Evolutionary conservation across 2,888 invertebrate genomes (phyloP).

Genomic region (Pyrrhosoma nymphula): DNA sequence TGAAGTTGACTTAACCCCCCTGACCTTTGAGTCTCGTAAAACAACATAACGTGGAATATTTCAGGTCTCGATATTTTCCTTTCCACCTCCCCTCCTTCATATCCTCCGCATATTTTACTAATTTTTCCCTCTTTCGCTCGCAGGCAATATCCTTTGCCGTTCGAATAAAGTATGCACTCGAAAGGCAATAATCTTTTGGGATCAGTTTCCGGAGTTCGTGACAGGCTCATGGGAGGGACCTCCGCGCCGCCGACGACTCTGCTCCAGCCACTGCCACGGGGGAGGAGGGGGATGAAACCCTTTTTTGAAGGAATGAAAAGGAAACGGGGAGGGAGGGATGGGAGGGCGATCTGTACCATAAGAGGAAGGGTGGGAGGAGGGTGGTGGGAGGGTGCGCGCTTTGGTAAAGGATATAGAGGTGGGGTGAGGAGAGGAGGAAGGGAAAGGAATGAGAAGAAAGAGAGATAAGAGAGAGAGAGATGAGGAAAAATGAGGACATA

Average conservation of each 20-base stretch:
- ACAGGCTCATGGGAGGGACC: neutral
- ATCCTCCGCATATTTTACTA: neutral
- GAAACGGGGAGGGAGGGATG: neutral
- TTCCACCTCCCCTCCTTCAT: neutral
- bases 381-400: neutral
- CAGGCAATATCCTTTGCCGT: neutral
- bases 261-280: neutral
- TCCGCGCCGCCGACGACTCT: neutral
- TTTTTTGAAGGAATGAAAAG: neutral
- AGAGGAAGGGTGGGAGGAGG: neutral
- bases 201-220: neutral
- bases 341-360: neutral
- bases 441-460: neutral
- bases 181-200: slow-evolving; percentile 14
- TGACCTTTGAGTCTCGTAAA: neutral
- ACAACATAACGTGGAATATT: neutral
- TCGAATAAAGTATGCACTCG: neutral
- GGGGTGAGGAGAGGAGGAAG: no score
- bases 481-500: no score
- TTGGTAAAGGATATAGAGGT: neutral
- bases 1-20: neutral
- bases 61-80: neutral
- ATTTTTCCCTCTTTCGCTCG: neutral
- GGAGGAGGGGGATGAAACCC: neutral
- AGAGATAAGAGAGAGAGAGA: neutral